These are phyloP conservation scores for Mycogona germanica DNA, from an alignment of 2,888 invertebrate species.

Conservation along the genomic window DNA sequence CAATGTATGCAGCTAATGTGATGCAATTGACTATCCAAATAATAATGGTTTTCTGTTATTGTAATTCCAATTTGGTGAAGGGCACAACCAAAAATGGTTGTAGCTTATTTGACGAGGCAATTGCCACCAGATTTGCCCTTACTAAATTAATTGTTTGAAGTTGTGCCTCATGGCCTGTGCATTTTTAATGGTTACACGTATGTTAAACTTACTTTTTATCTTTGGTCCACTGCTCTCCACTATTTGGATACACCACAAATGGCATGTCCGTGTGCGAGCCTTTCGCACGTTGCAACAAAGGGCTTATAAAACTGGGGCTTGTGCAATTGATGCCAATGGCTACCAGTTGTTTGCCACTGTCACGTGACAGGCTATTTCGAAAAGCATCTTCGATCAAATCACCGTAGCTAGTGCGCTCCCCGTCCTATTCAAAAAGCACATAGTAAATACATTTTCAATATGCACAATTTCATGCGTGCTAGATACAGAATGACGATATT, in stretches of 20 bases:
- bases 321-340: conserved; percentile 87
- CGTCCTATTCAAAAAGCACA: conserved; percentile 52
- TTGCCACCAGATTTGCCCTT: too few species aligned
- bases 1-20: too few species aligned
- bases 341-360: conserved; percentile 51
- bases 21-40: too few species aligned
- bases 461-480: not conserved
- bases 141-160: too few species aligned
- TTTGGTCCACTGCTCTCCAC: conserved; percentile 67
- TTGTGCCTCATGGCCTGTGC: not conserved
- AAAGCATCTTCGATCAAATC: conserved; percentile 64
- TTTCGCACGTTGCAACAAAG: conserved; percentile 39
- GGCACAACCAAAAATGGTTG: not conserved
- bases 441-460: conserved; percentile 11
- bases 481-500: not conserved
- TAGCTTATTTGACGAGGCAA: too few species aligned
- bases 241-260: conserved; percentile 83
- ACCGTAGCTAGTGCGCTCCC: conserved; percentile 56
- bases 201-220: conserved; percentile 27
- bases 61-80: not conserved
- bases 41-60: too few species aligned
- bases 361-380: conserved; percentile 32
- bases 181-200: not conserved
- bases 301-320: conserved; percentile 49
- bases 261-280: conserved; percentile 37